Percentiles rank a stretch among this genome's conserved stretches.
These are phyloP conservation scores for Oryzias woworae DNA, from an alignment of 2,113 vertebrate species.

Conservation along the genomic window DNA sequence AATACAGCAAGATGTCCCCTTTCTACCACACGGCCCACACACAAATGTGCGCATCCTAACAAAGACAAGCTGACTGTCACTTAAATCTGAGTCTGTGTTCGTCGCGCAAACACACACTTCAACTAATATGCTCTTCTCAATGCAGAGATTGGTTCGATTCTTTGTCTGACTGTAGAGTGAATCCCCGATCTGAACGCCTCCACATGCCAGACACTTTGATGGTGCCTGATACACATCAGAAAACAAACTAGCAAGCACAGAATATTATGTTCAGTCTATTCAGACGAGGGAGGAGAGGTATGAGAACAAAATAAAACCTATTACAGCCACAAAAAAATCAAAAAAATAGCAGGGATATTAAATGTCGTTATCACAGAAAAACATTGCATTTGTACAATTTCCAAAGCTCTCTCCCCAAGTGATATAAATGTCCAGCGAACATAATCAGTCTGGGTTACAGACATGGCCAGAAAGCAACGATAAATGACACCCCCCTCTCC, in stretches of 20 bases:
- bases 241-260: constrained; percentile 48
- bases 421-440: constrained; percentile 72
- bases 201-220: constrained; percentile 50
- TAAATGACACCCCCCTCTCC: constrained; percentile 74
- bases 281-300: constrained; percentile 46
- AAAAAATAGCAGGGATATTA: constrained; percentile 43
- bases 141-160: constrained; percentile 45
- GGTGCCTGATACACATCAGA: constrained; percentile 42
- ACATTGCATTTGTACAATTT: constrained; percentile 69
- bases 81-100: constrained; percentile 59
- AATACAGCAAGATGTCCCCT: constrained; percentile 69
- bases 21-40: constrained; percentile 64
- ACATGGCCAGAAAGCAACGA: constrained; percentile 70
- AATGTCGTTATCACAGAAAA: constrained; percentile 65
- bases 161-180: constrained; percentile 66
- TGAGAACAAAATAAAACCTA: constrained; percentile 55
- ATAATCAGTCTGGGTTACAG: constrained; percentile 75
- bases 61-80: constrained; percentile 62
- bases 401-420: constrained; percentile 57
- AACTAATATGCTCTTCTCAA: constrained; percentile 59
- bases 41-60: constrained; percentile 21
- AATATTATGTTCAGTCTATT: constrained; percentile 31
- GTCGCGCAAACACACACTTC: constrained; percentile 52
- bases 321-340: constrained; percentile 29
- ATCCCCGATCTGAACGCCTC: constrained; percentile 60